These are phyloP conservation scores for Mus spretus DNA, from an alignment of 2,797 vertebrate species.

Conservation along the genomic window DNA sequence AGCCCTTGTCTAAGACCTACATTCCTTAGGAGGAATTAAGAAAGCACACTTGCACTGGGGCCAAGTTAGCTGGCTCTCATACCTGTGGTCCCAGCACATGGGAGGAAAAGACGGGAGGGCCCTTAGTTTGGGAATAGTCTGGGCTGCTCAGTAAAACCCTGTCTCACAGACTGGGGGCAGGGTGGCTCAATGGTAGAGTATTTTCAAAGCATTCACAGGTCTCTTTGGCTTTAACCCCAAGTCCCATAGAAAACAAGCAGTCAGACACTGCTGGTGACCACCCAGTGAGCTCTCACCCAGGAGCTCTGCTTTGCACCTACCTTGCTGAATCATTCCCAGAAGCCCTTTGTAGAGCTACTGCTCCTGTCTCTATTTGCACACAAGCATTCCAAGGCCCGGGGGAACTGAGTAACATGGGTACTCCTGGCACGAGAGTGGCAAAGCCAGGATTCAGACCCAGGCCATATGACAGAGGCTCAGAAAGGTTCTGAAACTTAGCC, in stretches of 20 bases:
- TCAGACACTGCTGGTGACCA: no score
- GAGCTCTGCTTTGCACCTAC: not conserved
- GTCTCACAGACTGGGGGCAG: not conserved
- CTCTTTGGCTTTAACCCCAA: not conserved
- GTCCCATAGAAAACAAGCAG: not conserved
- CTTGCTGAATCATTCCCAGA: not conserved
- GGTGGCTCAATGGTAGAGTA: not conserved
- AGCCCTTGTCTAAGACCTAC: not conserved
- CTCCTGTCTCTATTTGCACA: not conserved
- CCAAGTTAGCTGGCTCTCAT: not conserved
- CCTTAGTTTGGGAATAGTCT: not conserved
- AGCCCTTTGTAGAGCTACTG: not conserved
- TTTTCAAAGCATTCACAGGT: not conserved
- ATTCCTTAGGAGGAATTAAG: not conserved
- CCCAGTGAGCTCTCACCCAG: not conserved
- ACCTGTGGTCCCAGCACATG: not conserved
- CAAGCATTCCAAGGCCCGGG: not conserved
- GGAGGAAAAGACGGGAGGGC: not conserved
- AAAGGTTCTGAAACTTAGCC: slow-evolving; percentile 40
- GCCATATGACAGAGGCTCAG: not conserved
- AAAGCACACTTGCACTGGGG: not conserved
- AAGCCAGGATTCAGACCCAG: not conserved
- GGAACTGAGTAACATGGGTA: not conserved
- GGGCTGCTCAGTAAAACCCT: not conserved
- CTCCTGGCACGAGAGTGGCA: not conserved